These are phyloP conservation scores for Rotaria magnacalcarata DNA, from an alignment of 2,888 invertebrate species.

Conservation along the genomic window DNA sequence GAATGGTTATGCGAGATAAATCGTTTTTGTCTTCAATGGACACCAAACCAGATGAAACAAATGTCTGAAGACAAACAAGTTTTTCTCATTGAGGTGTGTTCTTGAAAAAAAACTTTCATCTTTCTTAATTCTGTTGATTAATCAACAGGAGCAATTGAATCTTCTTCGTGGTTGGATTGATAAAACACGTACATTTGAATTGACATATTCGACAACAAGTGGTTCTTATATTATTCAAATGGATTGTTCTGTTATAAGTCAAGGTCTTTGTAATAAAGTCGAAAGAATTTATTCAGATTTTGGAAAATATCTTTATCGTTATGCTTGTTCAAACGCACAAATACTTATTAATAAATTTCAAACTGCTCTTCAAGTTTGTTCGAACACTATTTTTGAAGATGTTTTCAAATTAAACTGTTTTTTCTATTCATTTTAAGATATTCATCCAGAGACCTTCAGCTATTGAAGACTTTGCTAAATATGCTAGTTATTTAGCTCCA, in stretches of 20 bases:
- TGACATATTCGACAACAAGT: background rate
- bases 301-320: conserved; percentile 9
- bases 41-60: conserved; percentile 50
- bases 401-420: no score
- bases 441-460: conserved; percentile 53
- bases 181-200: conserved; percentile 35
- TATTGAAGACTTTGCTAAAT: conserved; percentile 55
- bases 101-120: background rate
- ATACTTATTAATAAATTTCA: conserved; percentile 30
- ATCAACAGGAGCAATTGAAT: background rate
- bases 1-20: conserved; percentile 56
- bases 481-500: conserved; percentile 54
- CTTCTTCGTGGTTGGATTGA: conserved; percentile 27
- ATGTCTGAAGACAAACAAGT: conserved; percentile 54
- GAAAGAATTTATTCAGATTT: background rate
- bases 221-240: background rate
- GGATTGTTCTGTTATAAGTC: background rate
- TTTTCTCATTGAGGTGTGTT: conserved; percentile 55
- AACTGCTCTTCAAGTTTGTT: background rate
- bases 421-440: conserved; percentile 50
- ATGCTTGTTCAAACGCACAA: background rate
- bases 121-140: background rate
- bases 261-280: background rate
- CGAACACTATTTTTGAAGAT: background rate
- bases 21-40: conserved; percentile 54